Evolutionary conservation across 2,113 vertebrate genomes (phyloP).

Genomic region (Corythaixoides concolor): DNA sequence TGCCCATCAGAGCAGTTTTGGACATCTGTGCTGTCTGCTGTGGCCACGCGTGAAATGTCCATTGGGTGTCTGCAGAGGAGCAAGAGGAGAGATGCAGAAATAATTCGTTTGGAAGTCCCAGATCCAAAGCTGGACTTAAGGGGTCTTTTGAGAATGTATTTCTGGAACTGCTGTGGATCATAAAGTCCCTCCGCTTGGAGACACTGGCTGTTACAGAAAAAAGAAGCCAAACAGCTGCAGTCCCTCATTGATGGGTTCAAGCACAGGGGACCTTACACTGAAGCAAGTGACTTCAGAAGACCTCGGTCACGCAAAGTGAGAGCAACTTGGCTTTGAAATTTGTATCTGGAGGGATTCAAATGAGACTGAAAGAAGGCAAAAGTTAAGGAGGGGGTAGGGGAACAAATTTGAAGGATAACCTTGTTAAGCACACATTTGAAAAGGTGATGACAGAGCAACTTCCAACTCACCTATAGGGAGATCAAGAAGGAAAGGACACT

Average conservation of each 20-base stretch:
- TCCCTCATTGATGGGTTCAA: not conserved
- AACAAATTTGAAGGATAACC: not conserved
- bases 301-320: not conserved
- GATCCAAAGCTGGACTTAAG: not conserved
- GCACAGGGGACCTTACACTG: not conserved
- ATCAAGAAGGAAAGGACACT: not conserved
- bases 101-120: not conserved
- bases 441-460: not conserved
- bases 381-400: fast-evolving
- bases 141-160: not conserved
- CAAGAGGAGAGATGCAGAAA: not conserved
- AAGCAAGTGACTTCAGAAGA: not conserved
- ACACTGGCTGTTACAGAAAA: not conserved
- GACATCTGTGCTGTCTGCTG: not conserved
- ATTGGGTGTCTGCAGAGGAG: not conserved
- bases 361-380: not conserved
- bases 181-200: not conserved
- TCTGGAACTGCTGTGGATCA: not conserved
- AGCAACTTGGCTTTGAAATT: not conserved
- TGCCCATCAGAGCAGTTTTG: not conserved
- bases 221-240: not conserved
- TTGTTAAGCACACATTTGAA: not conserved
- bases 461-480: not conserved
- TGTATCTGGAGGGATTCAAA: not conserved
- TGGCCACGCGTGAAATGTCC: not conserved